phyloP scores from a whole-genome alignment of 2,113 vertebrate species.

The Rissa tridactyla region DNA sequence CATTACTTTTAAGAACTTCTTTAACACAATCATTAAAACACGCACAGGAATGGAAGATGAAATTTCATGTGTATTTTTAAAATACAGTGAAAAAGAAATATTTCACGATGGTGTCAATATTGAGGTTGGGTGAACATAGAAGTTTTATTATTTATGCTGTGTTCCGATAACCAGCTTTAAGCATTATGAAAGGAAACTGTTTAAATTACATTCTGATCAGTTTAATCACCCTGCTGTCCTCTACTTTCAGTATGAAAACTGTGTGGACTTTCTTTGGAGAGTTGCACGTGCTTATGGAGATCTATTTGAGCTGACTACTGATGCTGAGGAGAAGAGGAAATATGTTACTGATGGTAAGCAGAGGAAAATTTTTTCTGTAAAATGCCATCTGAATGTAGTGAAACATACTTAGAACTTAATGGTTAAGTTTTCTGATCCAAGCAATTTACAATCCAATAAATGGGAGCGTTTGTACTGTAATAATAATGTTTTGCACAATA shows the following conservation, averaged over 20 bases:
- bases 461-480: not conserved
- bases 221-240: not conserved
- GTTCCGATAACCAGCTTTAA: not conserved
- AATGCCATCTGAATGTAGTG: not conserved
- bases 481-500: not conserved
- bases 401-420: not conserved
- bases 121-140: not conserved
- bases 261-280: constrained; percentile 86
- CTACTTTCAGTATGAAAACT: constrained; percentile 81
- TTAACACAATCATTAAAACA: not conserved
- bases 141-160: not conserved
- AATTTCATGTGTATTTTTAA: not conserved
- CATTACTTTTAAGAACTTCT: not conserved
- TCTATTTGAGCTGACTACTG: constrained; percentile 81
- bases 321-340: constrained; percentile 83
- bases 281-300: constrained; percentile 87
- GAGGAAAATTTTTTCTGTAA: not conserved
- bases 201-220: not conserved
- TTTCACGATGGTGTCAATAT: not conserved
- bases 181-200: not conserved
- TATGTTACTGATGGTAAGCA: constrained; percentile 83
- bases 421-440: not conserved
- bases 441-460: not conserved
- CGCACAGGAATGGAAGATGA: not conserved
- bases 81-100: not conserved